phyloP scores from a whole-genome alignment of 2,888 invertebrate genomes.

The Meloe dianella region DNA sequence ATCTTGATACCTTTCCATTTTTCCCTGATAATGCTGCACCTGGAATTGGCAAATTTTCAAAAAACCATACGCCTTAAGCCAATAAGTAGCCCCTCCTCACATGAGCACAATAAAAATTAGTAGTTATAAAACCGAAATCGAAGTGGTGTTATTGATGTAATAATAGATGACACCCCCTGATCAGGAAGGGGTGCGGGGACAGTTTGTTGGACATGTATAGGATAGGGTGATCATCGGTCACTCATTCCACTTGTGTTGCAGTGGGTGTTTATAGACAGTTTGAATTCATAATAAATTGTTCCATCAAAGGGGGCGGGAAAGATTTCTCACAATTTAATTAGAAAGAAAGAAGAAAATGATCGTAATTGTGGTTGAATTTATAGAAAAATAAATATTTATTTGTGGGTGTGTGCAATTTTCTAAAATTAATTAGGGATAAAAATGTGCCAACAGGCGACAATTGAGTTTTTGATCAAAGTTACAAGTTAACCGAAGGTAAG shows the following conservation, averaged over 20 bases:
- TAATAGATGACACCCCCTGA: slow-evolving; percentile 51
- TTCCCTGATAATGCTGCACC: too few species aligned
- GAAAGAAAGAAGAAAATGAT: neutral
- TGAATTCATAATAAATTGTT: slow-evolving; percentile 45
- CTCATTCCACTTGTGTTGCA: slow-evolving; percentile 41
- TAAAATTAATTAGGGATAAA: neutral
- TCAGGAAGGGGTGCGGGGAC: slow-evolving; percentile 45
- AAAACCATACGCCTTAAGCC: slow-evolving; percentile 1
- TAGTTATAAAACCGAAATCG: slow-evolving; percentile 37
- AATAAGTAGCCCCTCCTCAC: slow-evolving; percentile 17
- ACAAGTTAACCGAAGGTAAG: neutral
- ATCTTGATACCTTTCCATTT: too few species aligned
- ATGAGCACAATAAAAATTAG: slow-evolving; percentile 31
- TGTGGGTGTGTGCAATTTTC: neutral
- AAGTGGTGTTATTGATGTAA: slow-evolving; percentile 43
- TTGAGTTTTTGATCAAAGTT: neutral
- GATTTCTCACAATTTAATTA: neutral
- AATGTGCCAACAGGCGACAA: neutral
- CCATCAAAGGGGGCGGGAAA: slow-evolving; percentile 19
- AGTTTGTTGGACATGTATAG: slow-evolving; percentile 40
- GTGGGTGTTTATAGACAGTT: slow-evolving; percentile 49
- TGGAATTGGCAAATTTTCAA: neutral
- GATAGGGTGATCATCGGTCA: slow-evolving; percentile 51
- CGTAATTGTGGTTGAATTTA: neutral
- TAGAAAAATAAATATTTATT: too few species aligned